A percentile compares a stretch with the other conserved stretches of the same genome.
phyloP scores from a whole-genome alignment of 2,888 invertebrate species.

The Chalcosyrphus nemorum region DNA sequence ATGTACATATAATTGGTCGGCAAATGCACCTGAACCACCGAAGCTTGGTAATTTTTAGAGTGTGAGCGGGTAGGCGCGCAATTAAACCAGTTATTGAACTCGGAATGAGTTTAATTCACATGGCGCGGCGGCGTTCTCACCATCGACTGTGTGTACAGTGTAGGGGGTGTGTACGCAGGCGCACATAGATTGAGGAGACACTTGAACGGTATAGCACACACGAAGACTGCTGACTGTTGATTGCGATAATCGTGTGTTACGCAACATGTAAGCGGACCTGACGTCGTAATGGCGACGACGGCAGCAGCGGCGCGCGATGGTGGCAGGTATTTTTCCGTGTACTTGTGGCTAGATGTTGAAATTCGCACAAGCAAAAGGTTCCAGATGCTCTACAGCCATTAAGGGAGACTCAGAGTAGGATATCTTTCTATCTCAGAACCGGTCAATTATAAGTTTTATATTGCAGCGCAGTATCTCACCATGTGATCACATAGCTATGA shows the following conservation, averaged over 20 bases:
- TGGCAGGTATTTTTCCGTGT: conserved; percentile 57
- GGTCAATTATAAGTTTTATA: conserved; percentile 54
- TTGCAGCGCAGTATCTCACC: conserved; percentile 1
- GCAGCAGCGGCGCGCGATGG: conserved; percentile 32
- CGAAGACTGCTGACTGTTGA: conserved; percentile 37
- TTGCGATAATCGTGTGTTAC: conserved; percentile 69
- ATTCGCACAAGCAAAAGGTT: conserved; percentile 51
- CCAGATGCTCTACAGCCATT: conserved; percentile 56
- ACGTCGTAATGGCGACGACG: conserved; percentile 53
- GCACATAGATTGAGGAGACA: conserved; percentile 35
- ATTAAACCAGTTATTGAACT: conserved; percentile 72
- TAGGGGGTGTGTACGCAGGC: conserved; percentile 68
- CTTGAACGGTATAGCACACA: conserved; percentile 51
- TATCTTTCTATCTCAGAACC: conserved; percentile 14
- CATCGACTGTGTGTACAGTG: conserved; percentile 24
- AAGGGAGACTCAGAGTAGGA: conserved; percentile 34
- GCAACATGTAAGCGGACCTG: conserved; percentile 69
- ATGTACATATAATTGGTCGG: conserved; percentile 31
- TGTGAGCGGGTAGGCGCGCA: conserved; percentile 23
- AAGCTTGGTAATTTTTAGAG: neutral
- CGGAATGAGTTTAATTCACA: conserved; percentile 45
- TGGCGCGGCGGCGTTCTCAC: conserved; percentile 48
- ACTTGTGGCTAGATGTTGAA: conserved; percentile 39
- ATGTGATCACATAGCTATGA: conserved; percentile 25
- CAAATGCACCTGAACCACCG: conserved; percentile 59